Percentiles rank a stretch among this genome's conserved stretches.
Conservation (phyloP, 2,113 vertebrate species). For the Erpornis zantholeuca region DNA sequence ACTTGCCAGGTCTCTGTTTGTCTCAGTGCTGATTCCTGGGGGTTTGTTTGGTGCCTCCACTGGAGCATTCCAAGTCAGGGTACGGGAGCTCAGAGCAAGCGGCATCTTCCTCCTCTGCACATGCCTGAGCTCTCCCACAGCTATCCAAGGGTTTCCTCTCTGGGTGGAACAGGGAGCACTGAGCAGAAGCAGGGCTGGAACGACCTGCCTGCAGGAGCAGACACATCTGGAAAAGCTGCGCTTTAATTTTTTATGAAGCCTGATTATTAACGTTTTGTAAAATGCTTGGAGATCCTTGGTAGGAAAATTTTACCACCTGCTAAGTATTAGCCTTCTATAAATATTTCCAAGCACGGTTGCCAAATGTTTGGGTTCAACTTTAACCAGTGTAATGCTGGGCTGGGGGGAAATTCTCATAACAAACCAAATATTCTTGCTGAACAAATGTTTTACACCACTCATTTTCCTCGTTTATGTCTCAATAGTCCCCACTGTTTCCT, state of each 20-base stretch:
- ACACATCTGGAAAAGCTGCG: not conserved
- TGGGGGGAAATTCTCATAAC: not conserved
- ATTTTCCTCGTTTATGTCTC: not conserved
- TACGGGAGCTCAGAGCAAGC: fast-evolving
- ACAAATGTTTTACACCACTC: not conserved
- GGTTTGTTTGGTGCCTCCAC: not conserved
- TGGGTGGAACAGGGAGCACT: not conserved
- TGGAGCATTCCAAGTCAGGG: not conserved
- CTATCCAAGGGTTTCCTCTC: not conserved
- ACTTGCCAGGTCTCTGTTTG: not conserved
- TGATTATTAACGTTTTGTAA: not conserved
- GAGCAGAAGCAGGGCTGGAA: not conserved
- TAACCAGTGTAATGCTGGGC: not conserved
- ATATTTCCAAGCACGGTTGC: slow-evolving; percentile 11
- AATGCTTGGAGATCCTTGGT: not conserved
- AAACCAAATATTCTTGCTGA: not conserved
- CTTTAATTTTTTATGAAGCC: not conserved
- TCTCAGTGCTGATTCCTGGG: not conserved
- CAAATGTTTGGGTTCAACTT: not conserved
- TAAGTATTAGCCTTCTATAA: slow-evolving; percentile 20
- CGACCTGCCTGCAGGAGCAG: fast-evolving
- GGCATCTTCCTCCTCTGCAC: not conserved
- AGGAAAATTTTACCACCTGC: slow-evolving; percentile 40
- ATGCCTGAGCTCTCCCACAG: fast-evolving
- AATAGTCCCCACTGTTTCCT: not conserved